Base-by-base conservation (phyloP, 1,140 invertebrate genomes). In the Procambarus clarkii region DNA sequence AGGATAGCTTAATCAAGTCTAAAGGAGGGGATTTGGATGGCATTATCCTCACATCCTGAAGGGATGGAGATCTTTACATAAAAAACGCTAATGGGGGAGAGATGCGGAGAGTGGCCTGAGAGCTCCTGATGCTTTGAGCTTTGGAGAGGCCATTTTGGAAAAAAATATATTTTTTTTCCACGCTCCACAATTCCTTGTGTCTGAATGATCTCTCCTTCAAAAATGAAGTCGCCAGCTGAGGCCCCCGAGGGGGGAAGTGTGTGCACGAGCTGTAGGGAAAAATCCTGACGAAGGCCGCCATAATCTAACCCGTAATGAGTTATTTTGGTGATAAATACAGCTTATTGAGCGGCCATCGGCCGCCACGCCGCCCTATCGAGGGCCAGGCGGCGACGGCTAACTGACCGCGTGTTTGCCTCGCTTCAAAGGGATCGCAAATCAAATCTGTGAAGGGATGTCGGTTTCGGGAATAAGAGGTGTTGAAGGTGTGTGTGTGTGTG, bases 31-130 rank as follows among this genome's bases (percentile, higher is more conserved):
- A 58, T 81, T 58, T 81, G 79, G 79, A 81, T 81, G 45, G 79
- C 79, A 81, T 58, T 58, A 81, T 81, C 79, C 79, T 81, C 21
- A 81, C 48, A 81, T 81, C 79, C 54, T 58, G 50, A 54, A 54
- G 48, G 45, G 79, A 81, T 58, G 79, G 79, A 81, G 24, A 81
- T 81, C 79, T 81, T 81, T 54, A 81, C 79, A 54, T 81, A 81
- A 81, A 54, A 81, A 81, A 11, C 79, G 44, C 79, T 81, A 81
- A 81, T 81, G 79, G 79, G 48, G 48, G 46, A 81, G 79, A 81
- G 79, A 58, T 81, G 50, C 79, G 79, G 79, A 58, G 79, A 81
- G 79, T 81, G 79, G 79, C 79, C 79, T 50, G 18, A 48, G 50
- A 21, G 48, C 79, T 54, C 21, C 45, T 58, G 79, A 44, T 44